Conservation (phyloP, 2,797 vertebrate species). For the Propithecus deckenii region DNA sequence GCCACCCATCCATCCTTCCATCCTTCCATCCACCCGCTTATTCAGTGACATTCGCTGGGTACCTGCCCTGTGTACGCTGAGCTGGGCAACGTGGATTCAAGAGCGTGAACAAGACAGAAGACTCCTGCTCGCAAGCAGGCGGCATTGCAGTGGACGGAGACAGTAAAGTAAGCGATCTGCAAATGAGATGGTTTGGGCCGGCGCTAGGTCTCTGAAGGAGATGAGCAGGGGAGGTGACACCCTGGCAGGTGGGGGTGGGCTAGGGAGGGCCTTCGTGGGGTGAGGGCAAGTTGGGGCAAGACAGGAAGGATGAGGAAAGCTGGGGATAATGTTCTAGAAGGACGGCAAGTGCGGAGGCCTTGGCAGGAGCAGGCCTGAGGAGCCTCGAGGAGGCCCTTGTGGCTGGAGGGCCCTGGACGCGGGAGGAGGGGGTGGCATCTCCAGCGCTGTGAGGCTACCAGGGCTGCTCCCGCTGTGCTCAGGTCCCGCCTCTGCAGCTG, state of each 20-base stretch:
- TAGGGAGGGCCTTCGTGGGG: neutral
- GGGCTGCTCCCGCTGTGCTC: neutral
- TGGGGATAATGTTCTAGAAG: neutral
- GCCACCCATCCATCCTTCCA: too few relatives aligned
- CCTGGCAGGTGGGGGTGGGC: neutral
- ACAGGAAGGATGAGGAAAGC: neutral
- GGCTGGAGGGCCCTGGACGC: neutral
- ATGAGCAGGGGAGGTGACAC: neutral
- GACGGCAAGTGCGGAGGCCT: neutral
- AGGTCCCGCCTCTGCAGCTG: neutral
- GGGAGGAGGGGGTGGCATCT: neutral
- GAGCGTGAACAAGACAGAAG: neutral
- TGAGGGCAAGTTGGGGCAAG: neutral
- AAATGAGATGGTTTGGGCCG: neutral
- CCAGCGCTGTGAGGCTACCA: accelerated
- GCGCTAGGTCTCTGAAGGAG: neutral
- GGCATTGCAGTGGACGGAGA: neutral
- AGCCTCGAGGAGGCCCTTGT: neutral
- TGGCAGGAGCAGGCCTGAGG: neutral
- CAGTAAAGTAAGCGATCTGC: neutral
- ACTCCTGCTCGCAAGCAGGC: neutral
- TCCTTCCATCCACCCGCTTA: accelerated
- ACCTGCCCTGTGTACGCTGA: neutral
- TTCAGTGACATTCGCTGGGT: neutral
- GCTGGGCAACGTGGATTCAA: neutral